Evolutionary conservation across 2,797 vertebrate species (phyloP), one percentile per base, ranked within the genome.

Genomic region (Centropyge bicolor): DNA sequence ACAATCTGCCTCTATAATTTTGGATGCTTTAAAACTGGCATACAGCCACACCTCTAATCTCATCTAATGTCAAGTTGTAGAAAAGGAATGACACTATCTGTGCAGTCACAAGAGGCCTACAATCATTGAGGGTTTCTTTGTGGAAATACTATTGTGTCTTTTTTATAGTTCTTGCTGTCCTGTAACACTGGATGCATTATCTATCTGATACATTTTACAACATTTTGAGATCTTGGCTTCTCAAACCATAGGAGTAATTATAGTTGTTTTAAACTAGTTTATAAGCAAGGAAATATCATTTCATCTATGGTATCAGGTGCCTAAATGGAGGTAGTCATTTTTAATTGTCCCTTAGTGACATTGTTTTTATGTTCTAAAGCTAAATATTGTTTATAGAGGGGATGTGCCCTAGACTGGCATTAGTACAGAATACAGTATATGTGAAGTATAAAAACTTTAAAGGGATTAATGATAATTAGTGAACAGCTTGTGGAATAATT

Each of bases 181-280:
- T 40, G 19, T 63, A 56, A 17, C 59, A 52, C 27, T 57, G 27
- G 43, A 43, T 52, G 19, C 16, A 16, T 65, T 68, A 36, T 56
- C 45, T 64, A 2, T 36, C 31, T 46, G 41, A 46, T 17, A 9
- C 52, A 54, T 24, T n/a, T 14, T 24, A 0, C 6, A 60, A n/a
- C 4, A 19, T 74, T 82, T 43, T 68, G 12, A 54, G 41, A 56
- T 45, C 5, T 10, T 24, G 57, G 3, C 46, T 40, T 45, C 52
- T 45, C 6, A 56, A 52, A 20, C 13, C 7, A 48, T 13, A 9
- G n/a, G 2, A 10, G 8, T 6, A 35, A 35, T 43, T 48, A 46
- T 43, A 68, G 12, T 22, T 46, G 56, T 54, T 75, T 82, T 81
- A 63, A 70, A 78, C 64, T 46, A 49, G 46, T 49, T 62, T 31